phyloP scores from a whole-genome alignment of 1,140 invertebrate genomes.

The Orchestia grillus region DNA sequence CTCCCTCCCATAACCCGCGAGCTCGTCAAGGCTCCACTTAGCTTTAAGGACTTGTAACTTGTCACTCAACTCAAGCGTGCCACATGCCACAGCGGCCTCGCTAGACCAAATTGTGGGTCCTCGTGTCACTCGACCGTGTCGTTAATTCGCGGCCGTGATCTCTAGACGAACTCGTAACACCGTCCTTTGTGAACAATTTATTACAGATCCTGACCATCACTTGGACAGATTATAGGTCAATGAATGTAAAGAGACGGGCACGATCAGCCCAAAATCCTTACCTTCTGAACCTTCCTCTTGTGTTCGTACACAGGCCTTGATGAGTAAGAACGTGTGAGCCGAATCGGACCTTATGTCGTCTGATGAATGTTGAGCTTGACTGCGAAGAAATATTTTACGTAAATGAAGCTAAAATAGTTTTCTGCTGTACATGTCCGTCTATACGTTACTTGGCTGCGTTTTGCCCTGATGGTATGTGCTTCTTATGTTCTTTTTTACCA shows the following conservation, averaged over 20 bases:
- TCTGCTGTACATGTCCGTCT: not conserved
- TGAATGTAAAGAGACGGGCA: slow-evolving; percentile 33
- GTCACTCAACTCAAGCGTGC: not conserved
- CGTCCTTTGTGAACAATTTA: slow-evolving; percentile 35
- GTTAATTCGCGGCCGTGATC: slow-evolving; percentile 32
- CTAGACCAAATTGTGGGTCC: slow-evolving; percentile 1
- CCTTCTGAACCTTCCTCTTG: not conserved
- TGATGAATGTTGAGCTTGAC: not conserved
- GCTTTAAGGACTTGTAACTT: not conserved
- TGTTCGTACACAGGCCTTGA: not conserved
- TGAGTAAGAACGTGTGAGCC: not conserved
- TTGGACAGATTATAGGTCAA: slow-evolving; percentile 32
- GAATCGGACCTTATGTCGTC: not conserved
- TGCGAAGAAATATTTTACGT: not conserved
- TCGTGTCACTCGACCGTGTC: slow-evolving; percentile 22
- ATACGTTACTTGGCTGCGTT: not conserved
- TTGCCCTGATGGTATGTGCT: not conserved
- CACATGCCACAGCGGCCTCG: not conserved
- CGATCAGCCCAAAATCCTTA: not conserved
- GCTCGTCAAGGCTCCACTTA: not conserved
- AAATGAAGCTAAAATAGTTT: not conserved
- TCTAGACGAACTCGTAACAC: slow-evolving; percentile 13
- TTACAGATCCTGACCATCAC: slow-evolving; percentile 25
- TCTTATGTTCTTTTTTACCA: not conserved
- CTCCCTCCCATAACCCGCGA: not conserved